A percentile compares a stretch with the other conserved stretches of the same genome.
phyloP scores from a whole-genome alignment of 2,113 vertebrate genomes.

The Esox niger region DNA sequence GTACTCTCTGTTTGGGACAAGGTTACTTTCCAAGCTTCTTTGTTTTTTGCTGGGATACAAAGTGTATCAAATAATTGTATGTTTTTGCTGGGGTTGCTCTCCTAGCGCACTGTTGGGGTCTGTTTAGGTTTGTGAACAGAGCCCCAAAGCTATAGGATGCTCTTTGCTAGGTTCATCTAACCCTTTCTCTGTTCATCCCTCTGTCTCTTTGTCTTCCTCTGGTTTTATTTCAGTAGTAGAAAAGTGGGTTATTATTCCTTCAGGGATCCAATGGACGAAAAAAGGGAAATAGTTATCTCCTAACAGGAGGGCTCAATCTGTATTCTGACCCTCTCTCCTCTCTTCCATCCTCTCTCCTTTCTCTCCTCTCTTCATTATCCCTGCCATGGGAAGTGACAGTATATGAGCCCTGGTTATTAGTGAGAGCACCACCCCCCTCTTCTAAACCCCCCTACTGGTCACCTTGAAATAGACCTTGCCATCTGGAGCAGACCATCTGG shows the following conservation, averaged over 20 bases:
- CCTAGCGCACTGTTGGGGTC: no score
- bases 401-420: conserved; percentile 36
- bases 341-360: neutral
- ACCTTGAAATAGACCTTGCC: conserved; percentile 64
- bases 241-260: conserved; percentile 44
- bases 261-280: conserved; percentile 43
- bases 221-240: neutral
- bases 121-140: no score
- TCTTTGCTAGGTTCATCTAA: no score
- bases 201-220: conserved; percentile 8
- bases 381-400: conserved; percentile 36
- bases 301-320: conserved; percentile 42
- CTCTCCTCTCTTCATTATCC: conserved; percentile 6
- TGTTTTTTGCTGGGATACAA: no score
- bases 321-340: conserved; percentile 46
- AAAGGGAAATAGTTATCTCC: conserved; percentile 25
- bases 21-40: no score
- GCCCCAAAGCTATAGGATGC: no score
- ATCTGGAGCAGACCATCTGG: conserved; percentile 64
- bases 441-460: conserved; percentile 32
- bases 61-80: no score
- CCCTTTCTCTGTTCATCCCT: neutral
- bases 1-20: no score
- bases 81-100: no score
- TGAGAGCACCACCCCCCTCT: neutral